A percentile compares a stretch with the other conserved stretches of the same genome.
phyloP scores from a whole-genome alignment of 2,888 invertebrate genomes.

The Dyspetes luteomarginatus region DNA sequence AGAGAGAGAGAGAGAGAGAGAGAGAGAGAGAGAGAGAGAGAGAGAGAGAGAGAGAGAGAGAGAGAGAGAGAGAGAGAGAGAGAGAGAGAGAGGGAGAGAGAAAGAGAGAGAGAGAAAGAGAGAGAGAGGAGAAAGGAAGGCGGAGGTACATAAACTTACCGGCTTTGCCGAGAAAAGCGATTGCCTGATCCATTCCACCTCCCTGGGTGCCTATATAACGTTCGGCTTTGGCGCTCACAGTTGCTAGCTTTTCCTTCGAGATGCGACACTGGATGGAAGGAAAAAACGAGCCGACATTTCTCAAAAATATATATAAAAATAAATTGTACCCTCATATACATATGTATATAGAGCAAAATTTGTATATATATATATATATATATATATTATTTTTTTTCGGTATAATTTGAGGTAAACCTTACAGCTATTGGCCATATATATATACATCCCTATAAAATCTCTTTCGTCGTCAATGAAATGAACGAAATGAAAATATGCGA shows the following conservation, averaged over 20 bases:
- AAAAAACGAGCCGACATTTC: conserved; percentile 46
- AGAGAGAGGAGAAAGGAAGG: not conserved
- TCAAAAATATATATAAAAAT: not conserved
- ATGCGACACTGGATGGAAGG: conserved; percentile 67
- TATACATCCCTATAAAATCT: not conserved
- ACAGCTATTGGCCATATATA: not conserved
- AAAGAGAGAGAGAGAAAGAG: not conserved
- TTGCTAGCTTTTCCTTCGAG: conserved; percentile 89
- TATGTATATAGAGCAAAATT: not conserved
- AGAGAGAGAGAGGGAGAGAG: not conserved
- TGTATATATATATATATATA: not conserved
- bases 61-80: too few species aligned
- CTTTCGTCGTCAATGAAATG: not conserved
- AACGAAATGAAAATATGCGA: not conserved
- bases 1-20: not conserved
- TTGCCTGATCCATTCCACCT: conserved; percentile 99
- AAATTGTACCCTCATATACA: not conserved
- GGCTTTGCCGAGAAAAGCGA: conserved; percentile 94
- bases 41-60: not conserved
- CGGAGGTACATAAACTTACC: conserved; percentile 82
- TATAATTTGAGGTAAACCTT: not conserved
- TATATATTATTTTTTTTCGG: too few species aligned
- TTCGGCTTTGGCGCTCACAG: conserved; percentile 95
- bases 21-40: not conserved
- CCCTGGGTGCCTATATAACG: conserved; percentile 98